Evolutionary conservation across 2,888 invertebrate genomes (phyloP).

Genomic region (Agrochola lychnidis): DNA sequence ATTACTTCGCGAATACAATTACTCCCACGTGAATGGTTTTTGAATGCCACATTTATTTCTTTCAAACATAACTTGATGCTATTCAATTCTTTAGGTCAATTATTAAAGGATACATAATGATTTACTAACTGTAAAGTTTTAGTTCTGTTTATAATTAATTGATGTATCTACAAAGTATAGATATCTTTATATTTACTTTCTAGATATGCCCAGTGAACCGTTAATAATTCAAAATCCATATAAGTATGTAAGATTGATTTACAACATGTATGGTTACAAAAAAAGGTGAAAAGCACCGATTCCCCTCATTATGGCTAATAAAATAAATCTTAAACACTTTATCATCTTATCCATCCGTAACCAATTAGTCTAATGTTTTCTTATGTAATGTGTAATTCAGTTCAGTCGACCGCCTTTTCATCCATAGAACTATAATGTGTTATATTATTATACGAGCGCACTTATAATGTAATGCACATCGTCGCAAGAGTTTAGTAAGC

Average conservation of each 20-base stretch:
- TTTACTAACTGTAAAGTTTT: not conserved
- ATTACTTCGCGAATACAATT: conserved; percentile 53
- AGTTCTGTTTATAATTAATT: not conserved
- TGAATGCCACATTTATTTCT: conserved; percentile 39
- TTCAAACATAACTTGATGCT: conserved; percentile 5
- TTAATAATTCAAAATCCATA: conserved; percentile 14
- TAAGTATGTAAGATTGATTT: conserved; percentile 4
- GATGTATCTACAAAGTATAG: not conserved
- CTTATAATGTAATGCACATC: conserved; percentile 72
- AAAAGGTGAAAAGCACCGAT: conserved; percentile 14
- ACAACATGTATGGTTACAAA: not conserved
- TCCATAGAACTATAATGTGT: conserved; percentile 74
- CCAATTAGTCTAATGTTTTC: conserved; percentile 73
- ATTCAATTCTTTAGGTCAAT: not conserved
- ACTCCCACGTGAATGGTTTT: conserved; percentile 39
- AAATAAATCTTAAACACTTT: conserved; percentile 59
- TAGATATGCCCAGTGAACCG: conserved; percentile 6
- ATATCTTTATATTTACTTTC: conserved; percentile 2
- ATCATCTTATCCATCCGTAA: conserved; percentile 63
- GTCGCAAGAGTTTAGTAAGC: conserved; percentile 78
- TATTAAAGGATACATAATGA: not conserved
- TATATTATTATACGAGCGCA: conserved; percentile 72
- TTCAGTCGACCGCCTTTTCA: conserved; percentile 75
- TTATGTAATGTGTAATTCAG: conserved; percentile 75
- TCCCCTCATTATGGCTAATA: conserved; percentile 30